Evolutionary conservation across 2,113 vertebrate species (phyloP), one percentile per base, ranked within the genome.

Genomic region (Eulacestoma nigropectus): DNA sequence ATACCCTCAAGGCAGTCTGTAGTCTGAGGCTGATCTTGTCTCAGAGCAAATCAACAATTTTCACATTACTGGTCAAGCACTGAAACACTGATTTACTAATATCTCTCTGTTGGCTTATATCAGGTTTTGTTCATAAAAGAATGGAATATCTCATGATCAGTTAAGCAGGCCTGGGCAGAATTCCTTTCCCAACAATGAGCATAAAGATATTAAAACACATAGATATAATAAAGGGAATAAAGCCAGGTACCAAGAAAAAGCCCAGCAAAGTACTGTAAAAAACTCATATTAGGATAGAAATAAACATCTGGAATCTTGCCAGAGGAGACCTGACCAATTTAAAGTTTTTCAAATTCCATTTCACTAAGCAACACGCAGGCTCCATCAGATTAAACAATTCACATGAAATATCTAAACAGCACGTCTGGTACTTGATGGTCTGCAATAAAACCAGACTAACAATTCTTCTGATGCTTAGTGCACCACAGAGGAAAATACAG

Each of bases 41-140:
- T 86, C 86, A 59, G 44, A 84, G 74, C 82, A 91, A 92, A 95
- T 88, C 89, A 85, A 88, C 67, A 33, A 13, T 90, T 82, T 83
- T n/a, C 86, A 90, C 55, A 33, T 49, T 85, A 39, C 46, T 49
- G 79, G 76, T 80, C 86, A 94, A 96, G 80, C 68, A 62, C 49
- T 76, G 63, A 72, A 94, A 60, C 37, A 53, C 35, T 50, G 53
- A 80, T 69, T 80, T 65, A 26, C 68, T 84, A 86, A 76, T 10
- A 3, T 32, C 44, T 63, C 90, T 88, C 89, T 80, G 49, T 15
- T 70, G 84, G 41, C 39, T 80, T 72, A 1, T 14, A 62, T 15
- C 42, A 5, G 23, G 9, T 63, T 92, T 47, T 87, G 15, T 33
- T 91, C 90, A 84, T 37, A 80, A 64, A 80, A 75, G 16, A 92